phyloP scores from a whole-genome alignment of 2,797 vertebrate species.

The Alcedo atthis region DNA sequence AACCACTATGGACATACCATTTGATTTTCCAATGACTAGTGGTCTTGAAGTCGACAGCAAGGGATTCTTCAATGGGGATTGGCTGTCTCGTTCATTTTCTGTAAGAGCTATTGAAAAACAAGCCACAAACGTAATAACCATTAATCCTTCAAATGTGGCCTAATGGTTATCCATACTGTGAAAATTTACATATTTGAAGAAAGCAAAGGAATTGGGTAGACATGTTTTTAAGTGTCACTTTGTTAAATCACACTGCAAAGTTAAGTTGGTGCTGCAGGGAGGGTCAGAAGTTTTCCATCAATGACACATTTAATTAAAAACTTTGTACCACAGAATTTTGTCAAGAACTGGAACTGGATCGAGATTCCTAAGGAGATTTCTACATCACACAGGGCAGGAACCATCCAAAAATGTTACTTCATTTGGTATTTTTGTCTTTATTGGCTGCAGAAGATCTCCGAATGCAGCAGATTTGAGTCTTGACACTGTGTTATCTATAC shows the following conservation, averaged over 20 bases:
- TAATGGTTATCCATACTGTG: neutral
- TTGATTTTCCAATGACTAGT: slow-evolving; percentile 84
- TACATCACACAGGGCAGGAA: accelerated
- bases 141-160: neutral
- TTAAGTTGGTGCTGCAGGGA: neutral
- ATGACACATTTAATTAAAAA: neutral
- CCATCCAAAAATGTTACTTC: neutral
- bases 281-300: neutral
- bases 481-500: neutral
- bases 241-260: neutral
- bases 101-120: slow-evolving; percentile 83
- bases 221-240: neutral
- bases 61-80: slow-evolving; percentile 85
- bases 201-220: neutral
- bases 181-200: neutral
- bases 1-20: slow-evolving; percentile 71
- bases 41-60: slow-evolving; percentile 89
- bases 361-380: neutral
- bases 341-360: neutral
- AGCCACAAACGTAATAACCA: neutral
- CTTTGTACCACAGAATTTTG: neutral
- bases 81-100: slow-evolving; percentile 86
- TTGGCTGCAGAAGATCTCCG: neutral
- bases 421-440: neutral
- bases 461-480: neutral